phyloP scores from a whole-genome alignment of 2,113 vertebrate genomes.

The Hippocampus zosterae region DNA sequence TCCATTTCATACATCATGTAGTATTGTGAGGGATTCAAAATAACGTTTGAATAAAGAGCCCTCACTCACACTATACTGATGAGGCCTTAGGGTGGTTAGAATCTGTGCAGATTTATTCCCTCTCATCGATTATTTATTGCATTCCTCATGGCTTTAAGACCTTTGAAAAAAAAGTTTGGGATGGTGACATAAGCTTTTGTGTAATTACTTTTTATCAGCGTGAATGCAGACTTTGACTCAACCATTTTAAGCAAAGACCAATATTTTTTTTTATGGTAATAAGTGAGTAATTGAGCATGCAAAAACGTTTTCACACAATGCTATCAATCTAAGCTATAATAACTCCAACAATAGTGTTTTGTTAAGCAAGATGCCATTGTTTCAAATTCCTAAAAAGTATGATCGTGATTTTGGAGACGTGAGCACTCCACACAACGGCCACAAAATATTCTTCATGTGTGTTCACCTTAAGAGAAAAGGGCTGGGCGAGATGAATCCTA shows the following conservation, averaged over 20 bases:
- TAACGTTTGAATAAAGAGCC: neutral
- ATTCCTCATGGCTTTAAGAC: neutral
- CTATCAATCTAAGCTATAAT: no score
- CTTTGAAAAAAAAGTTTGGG: neutral
- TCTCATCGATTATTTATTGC: neutral
- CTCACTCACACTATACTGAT: neutral
- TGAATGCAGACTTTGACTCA: no score
- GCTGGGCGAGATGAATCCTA: slow-evolving; percentile 81
- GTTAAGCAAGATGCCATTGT: neutral
- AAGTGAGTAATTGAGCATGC: no score
- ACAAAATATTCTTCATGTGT: neutral
- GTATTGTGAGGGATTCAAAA: neutral
- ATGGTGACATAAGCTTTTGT: no score
- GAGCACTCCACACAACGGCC: neutral
- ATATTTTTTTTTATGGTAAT: no score
- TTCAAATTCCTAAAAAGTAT: neutral
- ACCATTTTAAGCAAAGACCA: no score
- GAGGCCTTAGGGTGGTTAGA: neutral
- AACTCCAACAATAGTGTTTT: no score
- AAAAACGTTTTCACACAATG: no score
- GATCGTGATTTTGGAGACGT: neutral
- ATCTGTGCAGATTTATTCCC: neutral
- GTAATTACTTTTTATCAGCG: no score
- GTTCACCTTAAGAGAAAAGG: slow-evolving; percentile 85
- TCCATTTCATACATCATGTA: neutral